These are phyloP conservation scores for Remorina albescens DNA, from an alignment of 2,797 vertebrate species.

Conservation along the genomic window DNA sequence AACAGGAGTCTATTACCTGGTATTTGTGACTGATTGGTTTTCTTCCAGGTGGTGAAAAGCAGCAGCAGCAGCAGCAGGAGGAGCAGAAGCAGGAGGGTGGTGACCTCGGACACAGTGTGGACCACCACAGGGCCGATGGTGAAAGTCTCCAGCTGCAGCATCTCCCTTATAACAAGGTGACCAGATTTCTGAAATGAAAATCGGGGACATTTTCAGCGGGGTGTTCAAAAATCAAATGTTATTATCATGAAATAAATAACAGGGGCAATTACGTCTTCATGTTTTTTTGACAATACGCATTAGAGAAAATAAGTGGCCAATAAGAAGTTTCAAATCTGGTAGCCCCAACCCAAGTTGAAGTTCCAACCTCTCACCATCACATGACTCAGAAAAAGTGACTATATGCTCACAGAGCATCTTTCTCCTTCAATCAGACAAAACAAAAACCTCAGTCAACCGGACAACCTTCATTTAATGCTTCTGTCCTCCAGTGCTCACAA, in stretches of 20 bases:
- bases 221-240: too few relatives aligned
- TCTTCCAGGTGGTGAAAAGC: slow-evolving; percentile 80
- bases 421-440: slow-evolving; percentile 48
- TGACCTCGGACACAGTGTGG: slow-evolving; percentile 62
- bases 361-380: too few relatives aligned
- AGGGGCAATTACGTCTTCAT: too few relatives aligned
- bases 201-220: too few relatives aligned
- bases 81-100: slow-evolving; percentile 80
- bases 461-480: slow-evolving; percentile 71
- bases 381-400: slow-evolving; percentile 21
- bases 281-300: too few relatives aligned
- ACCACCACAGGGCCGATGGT: slow-evolving; percentile 69
- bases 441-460: slow-evolving; percentile 46
- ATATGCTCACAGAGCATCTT: slow-evolving; percentile 56
- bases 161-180: slow-evolving; percentile 65
- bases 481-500: slow-evolving; percentile 72
- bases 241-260: too few relatives aligned
- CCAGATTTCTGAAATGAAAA: too few relatives aligned
- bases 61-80: slow-evolving; percentile 76
- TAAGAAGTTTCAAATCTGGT: too few relatives aligned
- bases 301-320: too few relatives aligned
- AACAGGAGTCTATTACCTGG: slow-evolving; percentile 85
- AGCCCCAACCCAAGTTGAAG: too few relatives aligned
- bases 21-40: slow-evolving; percentile 78
- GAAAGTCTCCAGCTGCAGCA: slow-evolving; percentile 74